Evolutionary conservation across 2,888 invertebrate genomes (phyloP), one percentile per base, ranked within the genome.

Genomic region (Drosophila pegasa): DNA sequence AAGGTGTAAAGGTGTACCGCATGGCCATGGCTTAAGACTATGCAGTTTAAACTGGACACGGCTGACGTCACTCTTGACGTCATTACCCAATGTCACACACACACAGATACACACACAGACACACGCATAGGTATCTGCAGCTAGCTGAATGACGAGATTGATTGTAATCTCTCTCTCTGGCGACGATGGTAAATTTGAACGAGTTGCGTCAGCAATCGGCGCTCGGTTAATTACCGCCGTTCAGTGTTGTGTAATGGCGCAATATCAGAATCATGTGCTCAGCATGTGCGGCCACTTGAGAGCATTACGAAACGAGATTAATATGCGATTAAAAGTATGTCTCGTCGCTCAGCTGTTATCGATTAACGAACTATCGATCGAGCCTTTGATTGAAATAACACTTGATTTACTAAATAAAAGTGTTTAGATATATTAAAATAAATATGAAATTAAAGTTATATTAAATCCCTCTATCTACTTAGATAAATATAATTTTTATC

Each of bases 1-100:
- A 16, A 25, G 10, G 27, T 50, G 7, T 8, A n/a, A 48, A 22
- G 4, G 4, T 63, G 14, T 20, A 14, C n/a, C n/a, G n/a, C 51
- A 27, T 35, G 45, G 48, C 25, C 59, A 59, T 62, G 76, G 67
- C 62, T 67, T 62, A 57, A 76, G 68, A 55, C 65, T 51, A 38
- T 74, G 77, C 75, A 77, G 83, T 78, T 72, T 14, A 73, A 76
- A 79, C 76, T 66, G 70, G 73, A 43, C 60, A 38, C 22, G 33
- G 35, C 43, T 71, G 71, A 71, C 71, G 71, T 71, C 71, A 71
- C 40, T 48, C 54, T 57, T 69, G 60, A 54, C 55, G 69, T 35
- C 59, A 38, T 54, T 43, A 56, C 37, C 51, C 75, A 75, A 75
- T 66, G 71, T 35, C 66, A 48, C n/a, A 18, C n/a, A 38, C 20